These are phyloP conservation scores for Artemia sinica DNA, from an alignment of 2,888 invertebrate genomes.

Conservation along the genomic window DNA sequence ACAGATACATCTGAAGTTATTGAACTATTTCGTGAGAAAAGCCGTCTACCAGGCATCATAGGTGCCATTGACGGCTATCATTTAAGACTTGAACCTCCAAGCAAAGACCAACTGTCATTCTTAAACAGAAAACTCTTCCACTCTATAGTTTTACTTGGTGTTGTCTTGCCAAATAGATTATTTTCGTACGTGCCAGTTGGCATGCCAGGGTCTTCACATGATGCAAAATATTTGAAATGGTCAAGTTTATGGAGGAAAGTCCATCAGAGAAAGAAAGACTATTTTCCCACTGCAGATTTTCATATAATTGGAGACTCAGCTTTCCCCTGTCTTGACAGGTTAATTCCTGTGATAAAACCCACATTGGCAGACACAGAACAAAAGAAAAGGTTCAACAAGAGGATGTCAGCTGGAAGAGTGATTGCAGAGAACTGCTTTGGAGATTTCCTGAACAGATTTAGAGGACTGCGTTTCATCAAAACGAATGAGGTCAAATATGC, in stretches of 20 bases:
- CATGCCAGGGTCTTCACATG: background rate
- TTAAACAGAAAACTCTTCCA: background rate
- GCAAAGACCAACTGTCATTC: background rate
- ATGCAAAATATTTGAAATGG: background rate
- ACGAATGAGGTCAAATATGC: background rate
- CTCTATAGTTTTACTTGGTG: conserved; percentile 10
- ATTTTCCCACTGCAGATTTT: background rate
- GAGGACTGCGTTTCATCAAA: too few relatives aligned
- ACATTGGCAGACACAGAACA: background rate
- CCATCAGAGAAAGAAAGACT: background rate
- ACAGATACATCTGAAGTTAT: too few relatives aligned
- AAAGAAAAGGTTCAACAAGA: conserved; percentile 8
- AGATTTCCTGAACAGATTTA: background rate
- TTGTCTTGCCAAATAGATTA: background rate
- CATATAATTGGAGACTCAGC: conserved; percentile 14
- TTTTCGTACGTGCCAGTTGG: background rate
- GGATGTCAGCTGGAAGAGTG: background rate
- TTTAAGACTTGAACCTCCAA: too few relatives aligned
- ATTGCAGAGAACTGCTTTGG: background rate
- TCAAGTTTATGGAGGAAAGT: background rate
- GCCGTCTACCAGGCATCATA: too few relatives aligned
- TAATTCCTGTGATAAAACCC: background rate
- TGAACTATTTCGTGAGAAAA: too few relatives aligned
- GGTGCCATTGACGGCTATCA: too few relatives aligned
- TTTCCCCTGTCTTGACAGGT: background rate